Conservation (phyloP, 2,113 vertebrate species). For the Brachyistius frenatus region DNA sequence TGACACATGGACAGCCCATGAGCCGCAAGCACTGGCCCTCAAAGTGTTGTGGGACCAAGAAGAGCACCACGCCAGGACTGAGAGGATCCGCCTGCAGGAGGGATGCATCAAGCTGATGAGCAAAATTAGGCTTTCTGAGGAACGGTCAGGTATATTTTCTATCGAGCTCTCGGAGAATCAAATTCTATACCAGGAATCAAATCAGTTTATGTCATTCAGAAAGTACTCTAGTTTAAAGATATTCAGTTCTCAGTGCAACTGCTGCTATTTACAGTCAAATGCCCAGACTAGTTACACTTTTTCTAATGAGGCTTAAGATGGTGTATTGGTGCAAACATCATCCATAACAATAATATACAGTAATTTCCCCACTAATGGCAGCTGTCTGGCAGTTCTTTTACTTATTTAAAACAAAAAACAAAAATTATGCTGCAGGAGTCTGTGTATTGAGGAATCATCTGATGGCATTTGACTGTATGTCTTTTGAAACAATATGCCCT, state of each 20-base stretch:
- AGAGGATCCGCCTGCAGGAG: slow-evolving; percentile 53
- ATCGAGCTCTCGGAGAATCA: not conserved
- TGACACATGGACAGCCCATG: slow-evolving; percentile 57
- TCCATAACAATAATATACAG: not conserved
- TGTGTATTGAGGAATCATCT: too few species aligned
- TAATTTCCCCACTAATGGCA: not conserved
- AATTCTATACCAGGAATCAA: not conserved
- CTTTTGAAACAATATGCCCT: not conserved
- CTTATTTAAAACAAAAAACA: too few species aligned
- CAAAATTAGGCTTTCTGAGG: slow-evolving; percentile 52
- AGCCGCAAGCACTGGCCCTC: slow-evolving; percentile 41
- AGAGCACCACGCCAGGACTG: slow-evolving; percentile 17
- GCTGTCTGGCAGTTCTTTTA: not conserved
- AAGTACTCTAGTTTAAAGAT: too few species aligned
- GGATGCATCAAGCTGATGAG: slow-evolving; percentile 66
- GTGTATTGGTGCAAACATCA: not conserved
- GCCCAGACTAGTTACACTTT: not conserved
- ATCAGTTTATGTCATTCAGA: not conserved
- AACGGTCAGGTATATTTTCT: slow-evolving; percentile 45
- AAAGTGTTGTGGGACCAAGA: slow-evolving; percentile 58
- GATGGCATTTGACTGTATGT: not conserved
- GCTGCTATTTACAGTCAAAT: not conserved
- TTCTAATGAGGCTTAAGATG: not conserved
- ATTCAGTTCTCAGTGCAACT: not conserved
- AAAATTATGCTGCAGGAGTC: too few species aligned